These are phyloP conservation scores for Grammomys dolichurus DNA, from an alignment of 2,113 vertebrate genomes.

Conservation along the genomic window DNA sequence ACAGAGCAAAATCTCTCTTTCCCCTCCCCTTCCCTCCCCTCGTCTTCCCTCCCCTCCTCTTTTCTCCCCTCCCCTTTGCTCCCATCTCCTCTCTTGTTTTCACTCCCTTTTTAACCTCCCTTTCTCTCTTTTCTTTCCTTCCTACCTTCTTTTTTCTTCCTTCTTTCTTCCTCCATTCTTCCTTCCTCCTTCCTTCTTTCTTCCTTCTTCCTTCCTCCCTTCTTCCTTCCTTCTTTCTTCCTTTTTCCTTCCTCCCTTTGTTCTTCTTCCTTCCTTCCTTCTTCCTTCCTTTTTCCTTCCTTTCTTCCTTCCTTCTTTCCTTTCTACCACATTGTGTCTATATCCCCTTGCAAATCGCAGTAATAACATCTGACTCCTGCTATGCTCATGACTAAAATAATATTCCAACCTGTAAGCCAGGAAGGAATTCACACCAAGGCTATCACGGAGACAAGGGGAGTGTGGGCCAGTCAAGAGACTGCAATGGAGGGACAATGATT, in stretches of 20 bases:
- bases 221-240: neutral
- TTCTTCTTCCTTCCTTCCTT: neutral
- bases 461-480: neutral
- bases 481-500: too few relatives aligned
- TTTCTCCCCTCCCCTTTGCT: fast-evolving
- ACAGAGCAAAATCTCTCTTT: neutral
- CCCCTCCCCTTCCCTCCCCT: neutral
- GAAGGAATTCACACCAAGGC: neutral
- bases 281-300: neutral
- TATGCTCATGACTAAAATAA: conserved; percentile 10
- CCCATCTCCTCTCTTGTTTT: too few relatives aligned
- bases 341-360: neutral
- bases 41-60: fast-evolving
- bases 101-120: neutral
- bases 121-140: neutral
- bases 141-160: neutral
- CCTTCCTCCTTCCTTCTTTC: neutral
- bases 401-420: neutral
- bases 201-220: neutral
- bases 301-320: neutral
- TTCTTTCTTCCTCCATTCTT: neutral
- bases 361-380: neutral
- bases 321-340: neutral
- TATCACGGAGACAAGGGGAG: fast-evolving
- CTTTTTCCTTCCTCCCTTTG: neutral